Evolutionary conservation across 2,797 vertebrate species (phyloP).

Genomic region (Emydoidea blandingii): DNA sequence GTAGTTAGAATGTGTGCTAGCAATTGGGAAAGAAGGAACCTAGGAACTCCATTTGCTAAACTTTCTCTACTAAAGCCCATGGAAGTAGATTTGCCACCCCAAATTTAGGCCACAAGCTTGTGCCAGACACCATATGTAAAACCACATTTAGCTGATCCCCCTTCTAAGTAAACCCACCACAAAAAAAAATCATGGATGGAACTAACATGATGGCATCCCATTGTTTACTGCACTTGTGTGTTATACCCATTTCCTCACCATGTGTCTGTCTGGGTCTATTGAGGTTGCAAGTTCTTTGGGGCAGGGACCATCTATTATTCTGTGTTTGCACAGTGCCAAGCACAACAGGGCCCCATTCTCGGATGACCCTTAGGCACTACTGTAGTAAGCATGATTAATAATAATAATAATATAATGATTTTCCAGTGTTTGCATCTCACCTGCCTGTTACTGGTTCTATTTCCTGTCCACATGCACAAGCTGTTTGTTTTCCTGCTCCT

Average conservation of each 20-base stretch:
- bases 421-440: not conserved
- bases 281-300: not conserved
- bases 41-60: not conserved
- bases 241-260: not conserved
- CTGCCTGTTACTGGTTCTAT: not conserved
- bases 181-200: too few species aligned
- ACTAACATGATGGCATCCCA: too few species aligned
- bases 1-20: not conserved
- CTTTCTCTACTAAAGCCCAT: not conserved
- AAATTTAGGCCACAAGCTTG: not conserved
- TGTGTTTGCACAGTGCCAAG: not conserved
- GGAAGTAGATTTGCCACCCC: not conserved
- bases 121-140: not conserved
- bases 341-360: not conserved
- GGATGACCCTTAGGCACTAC: not conserved
- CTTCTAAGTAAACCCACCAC: not conserved
- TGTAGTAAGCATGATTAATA: not conserved
- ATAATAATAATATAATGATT: not conserved
- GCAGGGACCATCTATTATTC: not conserved
- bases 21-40: not conserved
- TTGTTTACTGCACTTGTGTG: too few species aligned
- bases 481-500: not conserved
- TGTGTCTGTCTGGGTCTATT: not conserved
- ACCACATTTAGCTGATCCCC: not conserved
- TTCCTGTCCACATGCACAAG: not conserved